phyloP scores from a whole-genome alignment of 1,140 invertebrate genomes.

The Drosophila nigromelanica region DNA sequence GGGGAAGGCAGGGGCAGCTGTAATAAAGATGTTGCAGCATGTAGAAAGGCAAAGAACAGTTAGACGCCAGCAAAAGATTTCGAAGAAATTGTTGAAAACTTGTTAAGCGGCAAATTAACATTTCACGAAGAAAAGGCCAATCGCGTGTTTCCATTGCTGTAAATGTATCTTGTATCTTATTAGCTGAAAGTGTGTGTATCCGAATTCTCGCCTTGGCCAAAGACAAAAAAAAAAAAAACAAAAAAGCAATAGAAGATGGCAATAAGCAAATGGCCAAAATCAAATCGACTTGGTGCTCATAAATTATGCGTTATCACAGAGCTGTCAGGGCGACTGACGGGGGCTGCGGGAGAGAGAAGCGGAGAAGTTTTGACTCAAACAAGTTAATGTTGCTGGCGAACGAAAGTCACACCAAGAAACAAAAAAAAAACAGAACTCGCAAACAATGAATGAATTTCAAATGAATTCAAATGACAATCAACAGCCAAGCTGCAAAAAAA shows the following conservation, averaged over 20 bases:
- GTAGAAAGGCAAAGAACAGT: constrained; percentile 79
- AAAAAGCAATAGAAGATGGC: too few relatives aligned
- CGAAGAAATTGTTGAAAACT: constrained; percentile 34
- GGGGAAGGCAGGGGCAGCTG: neutral
- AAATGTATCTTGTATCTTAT: constrained; percentile 24
- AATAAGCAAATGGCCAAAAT: constrained; percentile 25
- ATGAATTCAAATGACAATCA: constrained; percentile 29
- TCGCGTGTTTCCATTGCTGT: constrained; percentile 22
- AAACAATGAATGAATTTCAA: constrained; percentile 62
- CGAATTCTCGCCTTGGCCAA: constrained; percentile 7
- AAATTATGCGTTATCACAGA: constrained; percentile 63
- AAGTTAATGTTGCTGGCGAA: constrained; percentile 17
- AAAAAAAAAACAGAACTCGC: constrained; percentile 4
- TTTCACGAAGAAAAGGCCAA: constrained; percentile 59
- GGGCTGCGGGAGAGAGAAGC: too few relatives aligned
- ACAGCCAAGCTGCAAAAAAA: neutral
- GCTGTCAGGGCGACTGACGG: neutral
- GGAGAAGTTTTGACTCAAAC: neutral
- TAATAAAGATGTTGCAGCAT: constrained; percentile 3
- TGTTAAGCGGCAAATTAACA: constrained; percentile 64
- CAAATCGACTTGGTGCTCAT: constrained; percentile 57
- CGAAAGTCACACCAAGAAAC: neutral
- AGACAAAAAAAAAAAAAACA: too few relatives aligned
- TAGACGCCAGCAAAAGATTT: constrained; percentile 51
- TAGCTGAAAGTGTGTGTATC: constrained; percentile 18